A percentile compares a stretch with the other conserved stretches of the same genome.
Evolutionary conservation across 2,797 vertebrate genomes (phyloP).

Genomic region (Xenentodon cancila): DNA sequence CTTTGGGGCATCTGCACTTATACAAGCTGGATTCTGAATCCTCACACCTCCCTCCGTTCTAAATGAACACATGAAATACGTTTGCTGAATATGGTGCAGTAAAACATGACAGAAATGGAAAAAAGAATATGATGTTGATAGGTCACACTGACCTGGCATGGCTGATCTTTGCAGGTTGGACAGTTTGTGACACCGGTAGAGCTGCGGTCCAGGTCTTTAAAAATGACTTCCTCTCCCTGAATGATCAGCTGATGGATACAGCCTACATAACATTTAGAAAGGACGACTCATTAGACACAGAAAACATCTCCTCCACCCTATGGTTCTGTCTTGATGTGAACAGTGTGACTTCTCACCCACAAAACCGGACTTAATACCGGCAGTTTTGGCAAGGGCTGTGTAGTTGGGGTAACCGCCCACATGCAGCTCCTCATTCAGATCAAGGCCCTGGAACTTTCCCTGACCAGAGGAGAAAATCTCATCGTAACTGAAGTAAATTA

Average conservation of each 20-base stretch:
- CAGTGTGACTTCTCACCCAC: constrained; percentile 82
- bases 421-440: constrained; percentile 95
- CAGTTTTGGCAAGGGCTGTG: constrained; percentile 80
- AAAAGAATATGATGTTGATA: background rate
- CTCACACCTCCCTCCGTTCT: too few species aligned
- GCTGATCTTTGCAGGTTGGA: constrained; percentile 92
- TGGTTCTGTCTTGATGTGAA: background rate
- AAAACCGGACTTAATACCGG: constrained; percentile 90
- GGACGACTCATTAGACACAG: background rate
- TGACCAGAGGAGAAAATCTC: constrained; percentile 50
- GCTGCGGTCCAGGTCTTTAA: constrained; percentile 91
- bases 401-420: constrained; percentile 95
- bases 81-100: too few species aligned
- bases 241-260: constrained; percentile 93
- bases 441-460: constrained; percentile 98
- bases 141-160: constrained; percentile 87
- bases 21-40: too few species aligned
- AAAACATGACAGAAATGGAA: too few species aligned
- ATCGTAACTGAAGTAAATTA: background rate
- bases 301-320: too few species aligned
- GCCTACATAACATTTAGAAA: constrained; percentile 71
- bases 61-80: too few species aligned
- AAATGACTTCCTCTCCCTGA: constrained; percentile 94
- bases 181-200: constrained; percentile 90
- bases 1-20: too few species aligned